Evolutionary conservation across 1,140 invertebrate species (phyloP), one percentile per base, ranked within the genome.

Genomic region (Caenorhabditis latens): DNA sequence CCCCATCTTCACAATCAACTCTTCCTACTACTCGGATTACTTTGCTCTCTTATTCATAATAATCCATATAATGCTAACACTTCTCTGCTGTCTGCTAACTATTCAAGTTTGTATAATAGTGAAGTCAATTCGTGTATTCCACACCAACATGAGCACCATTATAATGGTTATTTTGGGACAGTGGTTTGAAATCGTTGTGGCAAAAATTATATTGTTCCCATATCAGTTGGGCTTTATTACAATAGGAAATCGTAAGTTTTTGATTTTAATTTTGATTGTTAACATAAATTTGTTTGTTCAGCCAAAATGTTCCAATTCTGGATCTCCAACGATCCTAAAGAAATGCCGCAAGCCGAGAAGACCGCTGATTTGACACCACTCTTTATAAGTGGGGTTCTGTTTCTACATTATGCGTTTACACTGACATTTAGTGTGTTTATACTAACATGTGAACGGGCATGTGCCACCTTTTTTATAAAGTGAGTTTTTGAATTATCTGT

Each of bases 391-490:
- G 71, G 71, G 11, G 53, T 50, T 46, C 19, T 79, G 11, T 79
- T 79, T 16, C 40, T 79, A 8, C 71, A 79, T 79, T 79, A 79
- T 42, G 71, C 71, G 1, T 79, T 79, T n/a, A 79, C 71, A 50
- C n/a, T 79, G 13, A 79, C 71, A 11, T 79, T 79, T 11, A 79
- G 71, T 32, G 46, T 79, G 7, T 79, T 79, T 79, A 79, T 79
- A 32, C 21, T 79, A 46, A 79, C 71, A 24, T 79, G 71, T 50
- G 71, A 79, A 50, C 16, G 71, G n/a, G 71, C 71, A 32, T 79
- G 71, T 79, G 71, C 71, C 8, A 79, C 71, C 2, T 79, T 79
- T 79, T 79, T 79, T 32, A 79, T 79, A 16, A 79, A 21, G 71
- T 79, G 46, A 79, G 71, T 21, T 43, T 24, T 50, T 3, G 2